Conservation (phyloP, 2,797 vertebrate species). For the Erithacus rubecula region DNA sequence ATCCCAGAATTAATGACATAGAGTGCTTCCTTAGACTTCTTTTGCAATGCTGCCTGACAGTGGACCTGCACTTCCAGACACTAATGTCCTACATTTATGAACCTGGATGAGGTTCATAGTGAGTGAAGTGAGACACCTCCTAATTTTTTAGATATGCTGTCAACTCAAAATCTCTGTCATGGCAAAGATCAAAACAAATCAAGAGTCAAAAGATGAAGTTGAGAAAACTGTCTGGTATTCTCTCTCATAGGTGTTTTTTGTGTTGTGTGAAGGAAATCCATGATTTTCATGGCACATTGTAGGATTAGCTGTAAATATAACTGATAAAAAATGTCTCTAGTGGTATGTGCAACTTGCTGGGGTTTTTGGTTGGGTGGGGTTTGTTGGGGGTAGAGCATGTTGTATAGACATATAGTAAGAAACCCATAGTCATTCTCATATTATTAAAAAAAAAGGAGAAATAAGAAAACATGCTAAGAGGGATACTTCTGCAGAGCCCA, state of each 20-base stretch:
- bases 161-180: not conserved
- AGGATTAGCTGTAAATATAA: not conserved
- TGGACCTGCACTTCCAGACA: not conserved
- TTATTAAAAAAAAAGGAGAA: not conserved
- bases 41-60: not conserved
- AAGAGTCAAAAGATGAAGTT: not conserved
- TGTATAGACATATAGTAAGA: not conserved
- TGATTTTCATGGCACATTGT: not conserved
- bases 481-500: not conserved
- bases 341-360: not conserved
- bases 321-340: not conserved
- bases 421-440: not conserved
- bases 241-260: not conserved
- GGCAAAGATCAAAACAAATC: not conserved
- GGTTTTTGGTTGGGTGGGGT: rapidly evolving
- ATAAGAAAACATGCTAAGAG: not conserved
- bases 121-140: not conserved
- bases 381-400: not conserved
- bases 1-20: not conserved
- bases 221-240: not conserved
- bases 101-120: no score
- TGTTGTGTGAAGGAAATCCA: not conserved
- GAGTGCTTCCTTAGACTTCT: not conserved
- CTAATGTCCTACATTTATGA: not conserved
- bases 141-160: not conserved